A percentile compares a stretch with the other conserved stretches of the same genome.
Evolutionary conservation across 2,888 invertebrate species (phyloP).

Genomic region (Synanthedon myopaeformis): DNA sequence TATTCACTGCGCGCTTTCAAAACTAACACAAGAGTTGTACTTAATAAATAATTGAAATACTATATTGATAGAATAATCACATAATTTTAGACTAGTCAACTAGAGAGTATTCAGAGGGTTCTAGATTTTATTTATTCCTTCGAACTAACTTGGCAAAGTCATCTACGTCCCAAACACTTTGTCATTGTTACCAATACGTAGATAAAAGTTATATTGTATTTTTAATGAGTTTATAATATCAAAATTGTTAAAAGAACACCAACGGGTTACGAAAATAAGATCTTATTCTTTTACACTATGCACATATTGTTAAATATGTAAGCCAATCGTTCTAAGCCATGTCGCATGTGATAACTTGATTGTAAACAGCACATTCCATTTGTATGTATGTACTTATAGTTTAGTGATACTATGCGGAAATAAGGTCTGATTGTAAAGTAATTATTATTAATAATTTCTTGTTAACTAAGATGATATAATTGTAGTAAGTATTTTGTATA

Average conservation of each 20-base stretch:
- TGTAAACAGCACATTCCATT: constrained; percentile 42
- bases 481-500: constrained; percentile 53
- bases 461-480: constrained; percentile 49
- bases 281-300: constrained; percentile 6
- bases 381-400: constrained; percentile 42
- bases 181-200: constrained; percentile 55
- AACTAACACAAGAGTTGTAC: neutral
- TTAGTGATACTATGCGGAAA: constrained; percentile 47
- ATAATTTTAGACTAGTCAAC: constrained; percentile 61
- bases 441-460: constrained; percentile 43
- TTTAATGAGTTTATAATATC: constrained; percentile 7
- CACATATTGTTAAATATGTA: constrained; percentile 3
- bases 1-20: neutral
- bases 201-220: constrained; percentile 38
- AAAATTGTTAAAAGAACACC: constrained; percentile 7
- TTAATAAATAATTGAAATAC: neutral
- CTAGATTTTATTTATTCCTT: constrained; percentile 56
- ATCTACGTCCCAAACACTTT: constrained; percentile 4
- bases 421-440: constrained; percentile 65
- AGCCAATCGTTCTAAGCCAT: constrained; percentile 35
- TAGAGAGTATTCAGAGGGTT: constrained; percentile 40
- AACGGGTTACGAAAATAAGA: too few relatives aligned
- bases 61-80: constrained; percentile 2
- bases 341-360: constrained; percentile 55
- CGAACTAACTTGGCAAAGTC: constrained; percentile 7